Percentiles rank a stretch among this genome's conserved stretches.
phyloP scores from a whole-genome alignment of 2,888 invertebrate species.

The Panzeria rudis region DNA sequence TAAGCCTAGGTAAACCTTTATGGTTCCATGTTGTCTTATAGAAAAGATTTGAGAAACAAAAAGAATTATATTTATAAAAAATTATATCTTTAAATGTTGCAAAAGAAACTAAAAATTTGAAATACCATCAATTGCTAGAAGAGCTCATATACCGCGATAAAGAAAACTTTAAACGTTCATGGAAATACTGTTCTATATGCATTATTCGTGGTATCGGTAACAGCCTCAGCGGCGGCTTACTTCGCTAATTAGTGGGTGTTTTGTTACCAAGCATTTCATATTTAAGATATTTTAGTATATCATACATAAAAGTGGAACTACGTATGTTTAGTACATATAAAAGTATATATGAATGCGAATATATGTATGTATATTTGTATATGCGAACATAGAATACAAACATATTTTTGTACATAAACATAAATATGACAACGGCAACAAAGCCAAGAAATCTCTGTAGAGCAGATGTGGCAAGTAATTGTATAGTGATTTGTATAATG shows the following conservation, averaged over 20 bases:
- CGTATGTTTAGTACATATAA: too few relatives aligned
- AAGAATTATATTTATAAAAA: too few relatives aligned
- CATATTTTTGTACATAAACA: conserved; percentile 2
- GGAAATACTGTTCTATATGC: not conserved
- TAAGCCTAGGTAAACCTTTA: too few relatives aligned
- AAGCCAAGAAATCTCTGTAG: conserved; percentile 46
- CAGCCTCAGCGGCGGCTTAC: conserved; percentile 65
- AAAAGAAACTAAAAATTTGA: not conserved
- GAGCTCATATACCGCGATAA: not conserved
- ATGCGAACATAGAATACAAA: not conserved
- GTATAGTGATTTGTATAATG: conserved; percentile 70
- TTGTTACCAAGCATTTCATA: conserved; percentile 70
- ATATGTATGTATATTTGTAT: not conserved
- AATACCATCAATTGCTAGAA: not conserved
- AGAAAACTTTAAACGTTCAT: conserved; percentile 1
- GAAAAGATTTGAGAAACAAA: too few relatives aligned
- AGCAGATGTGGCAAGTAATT: conserved; percentile 72
- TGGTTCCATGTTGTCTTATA: too few relatives aligned
- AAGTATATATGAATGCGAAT: not conserved
- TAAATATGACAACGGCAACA: conserved; percentile 43
- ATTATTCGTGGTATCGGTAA: conserved; percentile 41
- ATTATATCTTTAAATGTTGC: not conserved
- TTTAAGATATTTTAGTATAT: conserved; percentile 66
- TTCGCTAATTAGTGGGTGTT: conserved; percentile 74
- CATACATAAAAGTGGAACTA: too few relatives aligned